These are phyloP conservation scores for Pseudopipra pipra DNA, from an alignment of 2,113 vertebrate genomes.

Conservation along the genomic window DNA sequence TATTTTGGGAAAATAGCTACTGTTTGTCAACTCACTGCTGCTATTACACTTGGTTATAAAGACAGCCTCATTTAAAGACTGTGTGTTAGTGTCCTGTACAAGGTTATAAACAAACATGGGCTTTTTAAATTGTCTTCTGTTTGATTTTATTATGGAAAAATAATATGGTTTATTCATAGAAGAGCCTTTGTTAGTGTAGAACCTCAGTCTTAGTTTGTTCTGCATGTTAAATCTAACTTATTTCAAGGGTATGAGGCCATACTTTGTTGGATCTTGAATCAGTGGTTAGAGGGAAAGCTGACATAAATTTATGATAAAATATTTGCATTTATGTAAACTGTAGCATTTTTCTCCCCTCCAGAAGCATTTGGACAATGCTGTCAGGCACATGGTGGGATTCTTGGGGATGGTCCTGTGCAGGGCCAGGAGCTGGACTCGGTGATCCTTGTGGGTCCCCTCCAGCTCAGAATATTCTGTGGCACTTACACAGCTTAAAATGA, in stretches of 20 bases:
- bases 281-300: neutral
- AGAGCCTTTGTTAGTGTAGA: neutral
- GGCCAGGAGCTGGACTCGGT: neutral
- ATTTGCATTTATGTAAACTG: neutral
- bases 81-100: neutral
- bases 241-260: neutral
- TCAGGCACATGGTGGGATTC: neutral
- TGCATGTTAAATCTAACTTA: neutral
- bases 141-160: neutral
- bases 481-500: neutral
- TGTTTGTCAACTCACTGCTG: neutral
- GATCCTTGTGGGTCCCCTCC: neutral
- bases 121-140: neutral
- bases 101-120: neutral
- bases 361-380: neutral
- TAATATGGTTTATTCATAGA: neutral
- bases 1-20: slow-evolving; percentile 6
- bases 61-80: neutral
- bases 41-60: neutral
- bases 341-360: neutral
- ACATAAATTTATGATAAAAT: neutral
- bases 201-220: neutral
- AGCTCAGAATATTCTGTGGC: neutral
- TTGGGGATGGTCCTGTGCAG: neutral
- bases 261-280: neutral